Evolutionary conservation across 2,113 vertebrate genomes (phyloP), one percentile per base, ranked within the genome.

Genomic region (Martes martes): DNA sequence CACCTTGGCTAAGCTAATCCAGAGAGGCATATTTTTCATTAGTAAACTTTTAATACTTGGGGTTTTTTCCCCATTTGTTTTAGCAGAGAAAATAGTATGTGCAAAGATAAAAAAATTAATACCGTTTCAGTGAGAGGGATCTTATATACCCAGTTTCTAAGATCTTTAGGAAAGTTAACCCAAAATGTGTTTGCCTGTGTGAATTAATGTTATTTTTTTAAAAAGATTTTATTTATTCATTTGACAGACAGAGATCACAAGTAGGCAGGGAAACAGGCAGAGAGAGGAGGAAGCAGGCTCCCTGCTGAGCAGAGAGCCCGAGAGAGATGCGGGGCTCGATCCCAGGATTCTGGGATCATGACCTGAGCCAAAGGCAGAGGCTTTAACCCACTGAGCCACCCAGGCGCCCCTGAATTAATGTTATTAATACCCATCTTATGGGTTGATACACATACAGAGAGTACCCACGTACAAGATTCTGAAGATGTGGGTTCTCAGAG

Each of bases 161-260:
- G 57, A 69, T 87, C 36, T 94, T 89, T 87, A 80, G 36, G 93
- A 88, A 94, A 81, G 11, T 79, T 92, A 87, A 45, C 11, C 18
- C 45, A 84, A 92, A 90, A 73, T 5, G 19, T 61, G 11, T 94
- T 42, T 45, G 39, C 24, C 19, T 88, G 19, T 33, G 39, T 91
- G 42, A 81, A 71, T 96, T 95, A 89, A 82, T 61, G 80, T 91
- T 63, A 69, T 55, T 47, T 18, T 18, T 55, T 55, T 55, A 6
- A 55, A 55, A 55, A 55, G 52, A 55, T 18, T 55, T 55, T 18
- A 55, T 55, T 55, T 52, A 16, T 52, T 52, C 18, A 55, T 55
- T 55, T 55, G 52, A 55, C 52, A 55, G 11, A 11, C 47, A 47
- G 52, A 55, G 52, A 55, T 55, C 52, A 55, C 52, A 55, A 55